Conservation (phyloP, 2,113 vertebrate genomes). For the Phyllostomus discolor region DNA sequence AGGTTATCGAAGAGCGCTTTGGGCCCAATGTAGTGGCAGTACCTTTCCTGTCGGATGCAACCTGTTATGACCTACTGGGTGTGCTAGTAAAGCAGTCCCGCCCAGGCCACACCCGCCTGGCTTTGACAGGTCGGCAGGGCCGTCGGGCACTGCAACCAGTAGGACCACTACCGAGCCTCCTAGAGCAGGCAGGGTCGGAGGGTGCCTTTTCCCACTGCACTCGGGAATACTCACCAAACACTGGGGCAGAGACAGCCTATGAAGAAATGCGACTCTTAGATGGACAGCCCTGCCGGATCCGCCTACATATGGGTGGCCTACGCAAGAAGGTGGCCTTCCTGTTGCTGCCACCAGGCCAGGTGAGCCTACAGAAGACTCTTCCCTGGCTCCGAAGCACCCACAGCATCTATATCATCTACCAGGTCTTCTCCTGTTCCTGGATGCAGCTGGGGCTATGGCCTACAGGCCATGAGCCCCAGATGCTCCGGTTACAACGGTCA, state of each 20-base stretch:
- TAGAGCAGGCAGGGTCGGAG: slow-evolving; percentile 55
- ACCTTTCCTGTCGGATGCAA: slow-evolving; percentile 74
- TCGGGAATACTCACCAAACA: slow-evolving; percentile 65
- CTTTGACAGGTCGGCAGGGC: slow-evolving; percentile 56
- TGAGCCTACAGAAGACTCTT: slow-evolving; percentile 69
- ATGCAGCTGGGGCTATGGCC: slow-evolving; percentile 53
- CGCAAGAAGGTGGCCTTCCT: slow-evolving; percentile 73
- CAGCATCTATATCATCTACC: slow-evolving; percentile 77
- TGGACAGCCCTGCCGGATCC: slow-evolving; percentile 69
- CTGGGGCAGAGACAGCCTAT: slow-evolving; percentile 65
- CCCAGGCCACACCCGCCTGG: slow-evolving; percentile 54
- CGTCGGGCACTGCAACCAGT: slow-evolving; percentile 69
- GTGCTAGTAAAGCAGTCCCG: slow-evolving; percentile 73
- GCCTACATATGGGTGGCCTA: slow-evolving; percentile 67
- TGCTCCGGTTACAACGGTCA: slow-evolving; percentile 55
- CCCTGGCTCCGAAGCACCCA: slow-evolving; percentile 74
- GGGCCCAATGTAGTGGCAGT: slow-evolving; percentile 71
- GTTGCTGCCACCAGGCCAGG: slow-evolving; percentile 67
- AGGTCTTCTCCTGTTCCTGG: slow-evolving; percentile 76
- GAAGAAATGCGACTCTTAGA: slow-evolving; percentile 76
- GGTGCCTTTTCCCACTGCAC: slow-evolving; percentile 69
- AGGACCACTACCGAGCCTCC: slow-evolving; percentile 63
- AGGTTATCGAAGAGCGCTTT: slow-evolving; percentile 74
- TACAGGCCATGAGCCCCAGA: slow-evolving; percentile 35
- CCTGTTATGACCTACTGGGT: slow-evolving; percentile 73